Evolutionary conservation across 2,113 vertebrate genomes (phyloP).

Genomic region (Gavialis gangeticus): DNA sequence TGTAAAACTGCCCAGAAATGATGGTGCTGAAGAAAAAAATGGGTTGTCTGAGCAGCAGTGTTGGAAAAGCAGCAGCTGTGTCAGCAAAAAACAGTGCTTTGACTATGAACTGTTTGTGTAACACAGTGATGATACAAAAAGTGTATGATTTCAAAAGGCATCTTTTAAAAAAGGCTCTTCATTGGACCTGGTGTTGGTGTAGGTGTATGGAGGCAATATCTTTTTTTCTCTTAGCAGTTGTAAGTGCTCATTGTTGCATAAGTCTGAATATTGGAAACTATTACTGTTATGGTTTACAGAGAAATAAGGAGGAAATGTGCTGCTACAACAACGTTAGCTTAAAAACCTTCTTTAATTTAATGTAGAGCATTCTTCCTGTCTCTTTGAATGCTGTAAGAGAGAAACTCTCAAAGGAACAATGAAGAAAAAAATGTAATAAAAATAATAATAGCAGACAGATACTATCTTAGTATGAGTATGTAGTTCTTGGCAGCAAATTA

Average conservation of each 20-base stretch:
- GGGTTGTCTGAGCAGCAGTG: background rate
- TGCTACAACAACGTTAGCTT: background rate
- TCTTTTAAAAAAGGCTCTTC: background rate
- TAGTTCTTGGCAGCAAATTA: slow-evolving; percentile 40
- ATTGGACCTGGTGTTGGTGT: background rate
- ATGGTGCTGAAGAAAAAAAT: background rate
- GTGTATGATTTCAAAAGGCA: background rate
- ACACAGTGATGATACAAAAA: background rate
- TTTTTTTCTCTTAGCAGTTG: background rate
- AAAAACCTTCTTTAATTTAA: background rate
- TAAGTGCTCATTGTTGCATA: background rate
- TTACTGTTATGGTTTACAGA: background rate
- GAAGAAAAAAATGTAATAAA: slow-evolving; percentile 21
- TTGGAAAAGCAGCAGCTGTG: slow-evolving; percentile 17
- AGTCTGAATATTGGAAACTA: background rate
- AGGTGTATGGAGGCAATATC: background rate
- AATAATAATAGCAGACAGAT: slow-evolving; percentile 32
- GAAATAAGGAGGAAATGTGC: background rate
- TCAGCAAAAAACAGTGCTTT: slow-evolving; percentile 17
- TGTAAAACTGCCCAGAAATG: slow-evolving; percentile 55
- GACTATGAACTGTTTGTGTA: background rate
- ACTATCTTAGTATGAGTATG: background rate
- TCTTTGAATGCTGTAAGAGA: background rate
- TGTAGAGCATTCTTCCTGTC: background rate
- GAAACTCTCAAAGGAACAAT: slow-evolving; percentile 42